Conservation (phyloP, 2,888 invertebrate genomes). For the Bellardia bayeri region DNA sequence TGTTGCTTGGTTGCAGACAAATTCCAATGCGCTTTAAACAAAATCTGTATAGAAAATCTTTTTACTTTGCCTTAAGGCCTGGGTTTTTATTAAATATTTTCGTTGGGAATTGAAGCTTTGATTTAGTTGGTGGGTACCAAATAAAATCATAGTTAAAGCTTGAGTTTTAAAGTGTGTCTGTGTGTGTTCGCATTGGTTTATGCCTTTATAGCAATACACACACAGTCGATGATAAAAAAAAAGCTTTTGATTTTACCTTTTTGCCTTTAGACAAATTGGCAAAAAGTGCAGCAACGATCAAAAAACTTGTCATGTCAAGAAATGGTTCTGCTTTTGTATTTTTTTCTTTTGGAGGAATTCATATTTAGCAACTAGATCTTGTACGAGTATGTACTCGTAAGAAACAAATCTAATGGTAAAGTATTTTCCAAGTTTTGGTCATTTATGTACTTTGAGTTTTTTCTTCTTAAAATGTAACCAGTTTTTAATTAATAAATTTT, state of each 20-base stretch:
- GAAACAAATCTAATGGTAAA: constrained; percentile 44
- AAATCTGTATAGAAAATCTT: constrained; percentile 68
- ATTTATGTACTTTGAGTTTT: constrained; percentile 35
- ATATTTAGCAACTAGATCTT: constrained; percentile 56
- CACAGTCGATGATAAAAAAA: constrained; percentile 9
- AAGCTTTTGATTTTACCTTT: constrained; percentile 60
- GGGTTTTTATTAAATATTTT: constrained; percentile 69
- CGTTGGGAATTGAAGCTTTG: constrained; percentile 61
- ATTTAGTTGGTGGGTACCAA: constrained; percentile 12
- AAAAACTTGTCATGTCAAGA: constrained; percentile 70
- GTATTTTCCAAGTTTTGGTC: constrained; percentile 45
- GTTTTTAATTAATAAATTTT: constrained; percentile 79
- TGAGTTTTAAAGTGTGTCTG: constrained; percentile 3
- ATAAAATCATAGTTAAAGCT: constrained; percentile 58
- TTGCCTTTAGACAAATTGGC: constrained; percentile 61
- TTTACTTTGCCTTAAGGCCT: constrained; percentile 62
- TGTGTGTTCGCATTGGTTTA: not conserved
- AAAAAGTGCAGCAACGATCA: constrained; percentile 55
- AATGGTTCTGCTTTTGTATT: constrained; percentile 64
- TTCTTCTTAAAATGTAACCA: constrained; percentile 75
- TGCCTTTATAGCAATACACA: constrained; percentile 12
- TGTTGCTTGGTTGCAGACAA: constrained; percentile 5
- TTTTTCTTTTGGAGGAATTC: constrained; percentile 45
- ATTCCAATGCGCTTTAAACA: constrained; percentile 56
- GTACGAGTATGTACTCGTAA: not conserved